These are phyloP conservation scores for Cheilosia impressa DNA, from an alignment of 2,888 invertebrate genomes.

Conservation along the genomic window DNA sequence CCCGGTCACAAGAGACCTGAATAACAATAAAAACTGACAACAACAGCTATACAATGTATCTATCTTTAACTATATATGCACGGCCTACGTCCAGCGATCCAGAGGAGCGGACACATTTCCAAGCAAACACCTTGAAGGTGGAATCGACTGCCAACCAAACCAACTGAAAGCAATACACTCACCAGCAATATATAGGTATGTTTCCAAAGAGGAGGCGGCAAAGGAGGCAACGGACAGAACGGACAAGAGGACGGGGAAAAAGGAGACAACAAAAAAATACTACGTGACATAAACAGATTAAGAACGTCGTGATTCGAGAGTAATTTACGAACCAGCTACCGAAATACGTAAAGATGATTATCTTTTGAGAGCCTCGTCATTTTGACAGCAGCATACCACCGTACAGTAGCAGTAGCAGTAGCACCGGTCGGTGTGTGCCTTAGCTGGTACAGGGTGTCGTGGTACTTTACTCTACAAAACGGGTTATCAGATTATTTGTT, in stretches of 20 bases:
- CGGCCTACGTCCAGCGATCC: conserved; percentile 26
- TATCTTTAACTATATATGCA: conserved; percentile 26
- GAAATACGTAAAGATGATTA: conserved; percentile 81
- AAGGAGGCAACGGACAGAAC: conserved; percentile 57
- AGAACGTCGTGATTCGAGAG: conserved; percentile 79
- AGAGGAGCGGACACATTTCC: conserved; percentile 49
- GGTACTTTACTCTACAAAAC: conserved; percentile 67
- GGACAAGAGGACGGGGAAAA: conserved; percentile 37
- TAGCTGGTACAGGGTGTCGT: conserved; percentile 51
- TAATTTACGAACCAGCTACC: conserved; percentile 84
- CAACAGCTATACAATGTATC: conserved; percentile 30
- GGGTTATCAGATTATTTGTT: conserved; percentile 76
- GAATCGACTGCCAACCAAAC: conserved; percentile 27
- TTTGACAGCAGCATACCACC: conserved; percentile 78
- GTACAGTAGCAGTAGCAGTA: conserved; percentile 42
- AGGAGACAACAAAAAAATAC: conserved; percentile 76
- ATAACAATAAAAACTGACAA: conserved; percentile 56
- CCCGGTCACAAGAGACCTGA: conserved; percentile 67
- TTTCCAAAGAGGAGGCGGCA: conserved; percentile 49
- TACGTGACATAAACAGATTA: conserved; percentile 80
- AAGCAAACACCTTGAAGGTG: conserved; percentile 69
- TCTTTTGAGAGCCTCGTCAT: conserved; percentile 79
- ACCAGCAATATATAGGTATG: conserved; percentile 53
- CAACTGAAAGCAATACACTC: conserved; percentile 26
- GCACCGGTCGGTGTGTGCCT: conserved; percentile 76